Evolutionary conservation across 2,888 invertebrate species (phyloP).

Genomic region (Drosophila parthenogenetica): DNA sequence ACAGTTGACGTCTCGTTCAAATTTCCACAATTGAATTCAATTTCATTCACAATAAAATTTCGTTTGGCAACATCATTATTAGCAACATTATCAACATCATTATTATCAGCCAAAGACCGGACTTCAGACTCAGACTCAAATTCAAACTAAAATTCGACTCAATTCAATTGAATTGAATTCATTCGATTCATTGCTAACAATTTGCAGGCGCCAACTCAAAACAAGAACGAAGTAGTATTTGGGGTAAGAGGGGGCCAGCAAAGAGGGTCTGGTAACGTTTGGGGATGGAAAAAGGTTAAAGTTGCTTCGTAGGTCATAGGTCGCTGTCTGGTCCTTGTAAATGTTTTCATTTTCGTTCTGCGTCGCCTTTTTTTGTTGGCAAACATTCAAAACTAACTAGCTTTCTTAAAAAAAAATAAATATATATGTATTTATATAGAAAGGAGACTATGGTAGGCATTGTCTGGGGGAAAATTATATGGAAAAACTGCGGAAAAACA

Average conservation of each 20-base stretch:
- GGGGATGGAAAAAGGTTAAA: conserved; percentile 34
- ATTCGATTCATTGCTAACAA: conserved; percentile 71
- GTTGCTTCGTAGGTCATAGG: conserved; percentile 35
- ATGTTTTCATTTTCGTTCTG: conserved; percentile 71
- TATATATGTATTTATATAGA: too few relatives aligned
- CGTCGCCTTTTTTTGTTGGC: conserved; percentile 49
- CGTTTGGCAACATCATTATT: conserved; percentile 47
- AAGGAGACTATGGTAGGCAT: background rate
- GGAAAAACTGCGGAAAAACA: conserved; percentile 52
- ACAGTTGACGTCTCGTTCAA: conserved; percentile 43
- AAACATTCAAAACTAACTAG: conserved; percentile 58
- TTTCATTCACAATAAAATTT: conserved; percentile 65
- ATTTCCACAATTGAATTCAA: conserved; percentile 65
- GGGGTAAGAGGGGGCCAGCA: background rate
- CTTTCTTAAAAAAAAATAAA: conserved; percentile 17
- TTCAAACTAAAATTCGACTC: conserved; percentile 32
- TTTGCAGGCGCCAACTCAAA: conserved; percentile 74
- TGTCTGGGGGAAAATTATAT: conserved; percentile 4
- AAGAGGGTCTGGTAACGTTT: background rate
- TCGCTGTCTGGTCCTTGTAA: conserved; percentile 57
- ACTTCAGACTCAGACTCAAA: conserved; percentile 19
- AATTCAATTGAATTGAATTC: conserved; percentile 56
- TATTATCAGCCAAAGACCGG: conserved; percentile 46
- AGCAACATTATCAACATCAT: conserved; percentile 48
- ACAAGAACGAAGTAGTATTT: conserved; percentile 41